Base-by-base conservation (phyloP, 2,113 vertebrate genomes). In the Bubalus kerabau region DNA sequence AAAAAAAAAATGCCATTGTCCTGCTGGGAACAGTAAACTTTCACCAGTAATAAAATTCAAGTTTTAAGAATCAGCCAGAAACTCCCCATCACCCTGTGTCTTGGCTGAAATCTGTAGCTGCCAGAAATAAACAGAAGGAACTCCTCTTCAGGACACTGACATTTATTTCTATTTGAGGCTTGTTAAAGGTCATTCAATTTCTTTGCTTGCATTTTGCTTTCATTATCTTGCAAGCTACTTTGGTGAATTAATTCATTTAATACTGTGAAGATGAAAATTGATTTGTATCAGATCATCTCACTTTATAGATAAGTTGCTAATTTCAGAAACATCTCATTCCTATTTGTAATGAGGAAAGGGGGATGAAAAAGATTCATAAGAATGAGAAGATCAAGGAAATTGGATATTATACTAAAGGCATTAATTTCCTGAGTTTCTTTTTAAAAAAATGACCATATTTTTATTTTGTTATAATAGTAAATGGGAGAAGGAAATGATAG, bases 211-310 rank as follows among this genome's bases (percentile, higher is more conserved):
- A 89, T 94, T 97, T 95, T 95, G 50, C 71, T 93, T 97, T 95
- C 57, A 98, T 95, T 97, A 97, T 95, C 78, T 96, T 94, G 71
- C 59, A 94, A 82, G 67, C 64, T 90, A 95, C 52, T 92, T 97
- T 94, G 40, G 56, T 76, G 81, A 86, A 91, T 97, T 98, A 97
- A 97, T 95, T 98, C 36, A 96, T 95, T 97, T 97, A 97, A 96
- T 96, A 87, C 59, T 80, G 26, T 76, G 71, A 91, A 93, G 17
- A 97, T 87, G 62, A 91, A 97, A 98, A 97, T 92, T 90, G 71
- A 96, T 97, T 96, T 93, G n/a, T 78, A 82, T 95, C 40, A 60
- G 15, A 95, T 95, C 80, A 92, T 80, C 48, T 76, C 30, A 80
- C 88, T 91, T 46, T 87, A 36, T 80, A 97, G 46, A 94, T 93